These are phyloP conservation scores for Euzophera pinguis DNA, from an alignment of 2,888 invertebrate species.

Conservation along the genomic window DNA sequence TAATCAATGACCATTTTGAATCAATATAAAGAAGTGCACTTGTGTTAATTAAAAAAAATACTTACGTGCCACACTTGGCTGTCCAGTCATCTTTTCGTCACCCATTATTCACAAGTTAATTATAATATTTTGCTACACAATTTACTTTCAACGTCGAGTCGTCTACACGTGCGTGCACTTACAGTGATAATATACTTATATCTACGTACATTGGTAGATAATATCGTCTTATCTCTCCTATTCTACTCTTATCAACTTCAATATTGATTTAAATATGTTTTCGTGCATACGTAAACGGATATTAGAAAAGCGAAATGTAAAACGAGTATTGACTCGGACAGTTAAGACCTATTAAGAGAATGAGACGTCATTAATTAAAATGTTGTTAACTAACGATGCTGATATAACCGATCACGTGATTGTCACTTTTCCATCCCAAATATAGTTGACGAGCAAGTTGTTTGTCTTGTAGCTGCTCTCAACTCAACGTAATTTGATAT, in stretches of 20 bases:
- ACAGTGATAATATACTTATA: not conserved
- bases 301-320: not conserved
- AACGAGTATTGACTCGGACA: not conserved
- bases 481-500: no score
- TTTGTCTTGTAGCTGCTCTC: no score
- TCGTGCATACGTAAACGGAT: not conserved
- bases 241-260: not conserved
- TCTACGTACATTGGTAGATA: not conserved
- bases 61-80: not conserved
- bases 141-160: not conserved
- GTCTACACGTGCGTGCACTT: not conserved
- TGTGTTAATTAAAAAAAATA: not conserved
- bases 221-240: not conserved
- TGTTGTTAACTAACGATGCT: no score
- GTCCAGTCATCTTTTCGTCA: not conserved
- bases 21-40: not conserved
- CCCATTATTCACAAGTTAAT: not conserved
- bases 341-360: no score
- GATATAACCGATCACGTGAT: no score
- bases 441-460: no score
- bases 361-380: no score
- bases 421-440: no score
- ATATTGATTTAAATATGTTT: not conserved
- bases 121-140: not conserved
- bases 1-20: no score